Evolutionary conservation across 1,140 invertebrate genomes (phyloP).

Genomic region (Polyergus mexicanus): DNA sequence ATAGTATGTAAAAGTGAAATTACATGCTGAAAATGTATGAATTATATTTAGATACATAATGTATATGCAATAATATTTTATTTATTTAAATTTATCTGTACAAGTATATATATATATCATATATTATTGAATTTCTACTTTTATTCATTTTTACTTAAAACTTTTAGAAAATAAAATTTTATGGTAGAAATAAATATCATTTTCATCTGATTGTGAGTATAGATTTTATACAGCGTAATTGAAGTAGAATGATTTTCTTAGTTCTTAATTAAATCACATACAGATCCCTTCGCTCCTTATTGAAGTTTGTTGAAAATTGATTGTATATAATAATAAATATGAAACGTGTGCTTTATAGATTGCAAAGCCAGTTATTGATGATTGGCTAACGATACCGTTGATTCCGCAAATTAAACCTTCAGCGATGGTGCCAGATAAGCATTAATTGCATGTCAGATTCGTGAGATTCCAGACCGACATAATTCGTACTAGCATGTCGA

Average conservation of each 20-base stretch:
- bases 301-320: constrained; percentile 34
- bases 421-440: constrained; percentile 34
- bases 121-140: background rate
- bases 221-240: background rate
- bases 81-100: background rate
- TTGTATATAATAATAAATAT: constrained; percentile 27
- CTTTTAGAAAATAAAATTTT: constrained; percentile 7
- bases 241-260: background rate
- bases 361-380: constrained; percentile 35
- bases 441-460: constrained; percentile 62
- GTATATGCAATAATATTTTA: background rate
- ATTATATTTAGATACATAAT: background rate
- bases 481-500: constrained; percentile 44
- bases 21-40: background rate
- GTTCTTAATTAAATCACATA: no score
- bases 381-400: constrained; percentile 26
- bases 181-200: background rate
- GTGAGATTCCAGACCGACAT: constrained; percentile 52
- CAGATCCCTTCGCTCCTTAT: constrained; percentile 4
- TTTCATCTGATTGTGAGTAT: background rate
- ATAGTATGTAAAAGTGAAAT: background rate
- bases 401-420: constrained; percentile 55
- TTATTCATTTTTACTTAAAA: background rate
- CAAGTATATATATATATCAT: background rate
- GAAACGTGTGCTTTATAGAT: constrained; percentile 8